phyloP scores from a whole-genome alignment of 37 sponge, comb jelly and placozoan species.

The Chondrilla cf. caribensis region DNA sequence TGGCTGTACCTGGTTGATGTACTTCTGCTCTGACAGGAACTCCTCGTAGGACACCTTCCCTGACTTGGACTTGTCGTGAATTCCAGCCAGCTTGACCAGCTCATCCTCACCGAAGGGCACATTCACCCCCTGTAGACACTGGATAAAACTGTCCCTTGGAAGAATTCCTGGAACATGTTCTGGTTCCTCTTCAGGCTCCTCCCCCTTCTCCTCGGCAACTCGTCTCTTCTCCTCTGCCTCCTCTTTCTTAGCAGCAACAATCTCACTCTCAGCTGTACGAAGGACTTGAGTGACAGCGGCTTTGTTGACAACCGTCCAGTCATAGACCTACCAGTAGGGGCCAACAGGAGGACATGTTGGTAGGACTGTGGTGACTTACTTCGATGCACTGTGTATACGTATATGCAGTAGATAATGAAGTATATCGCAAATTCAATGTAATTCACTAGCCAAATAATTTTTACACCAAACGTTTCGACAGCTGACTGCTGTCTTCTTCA shows the following conservation, averaged over 20 bases:
- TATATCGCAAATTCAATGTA: no score
- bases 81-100: constrained; percentile 36
- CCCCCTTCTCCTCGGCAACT: not conserved
- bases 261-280: constrained; percentile 23
- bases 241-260: not conserved
- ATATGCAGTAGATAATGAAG: not conserved
- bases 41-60: constrained; percentile 72
- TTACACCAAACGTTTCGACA: no score
- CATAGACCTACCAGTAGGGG: constrained; percentile 68
- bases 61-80: constrained; percentile 79
- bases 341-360: not conserved
- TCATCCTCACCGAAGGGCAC: constrained; percentile 36
- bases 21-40: constrained; percentile 68
- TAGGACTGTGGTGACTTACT: no score
- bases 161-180: constrained; percentile 21
- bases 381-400: not conserved
- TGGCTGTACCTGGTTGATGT: constrained; percentile 31
- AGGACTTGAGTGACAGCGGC: constrained; percentile 27
- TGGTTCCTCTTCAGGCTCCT: not conserved
- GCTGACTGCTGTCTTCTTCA: no score
- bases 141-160: constrained; percentile 38
- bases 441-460: no score
- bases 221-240: constrained; percentile 3
- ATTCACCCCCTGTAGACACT: constrained; percentile 2
- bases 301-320: constrained; percentile 73